Conservation (phyloP, 2,888 invertebrate species). For the Orthosia incerta region DNA sequence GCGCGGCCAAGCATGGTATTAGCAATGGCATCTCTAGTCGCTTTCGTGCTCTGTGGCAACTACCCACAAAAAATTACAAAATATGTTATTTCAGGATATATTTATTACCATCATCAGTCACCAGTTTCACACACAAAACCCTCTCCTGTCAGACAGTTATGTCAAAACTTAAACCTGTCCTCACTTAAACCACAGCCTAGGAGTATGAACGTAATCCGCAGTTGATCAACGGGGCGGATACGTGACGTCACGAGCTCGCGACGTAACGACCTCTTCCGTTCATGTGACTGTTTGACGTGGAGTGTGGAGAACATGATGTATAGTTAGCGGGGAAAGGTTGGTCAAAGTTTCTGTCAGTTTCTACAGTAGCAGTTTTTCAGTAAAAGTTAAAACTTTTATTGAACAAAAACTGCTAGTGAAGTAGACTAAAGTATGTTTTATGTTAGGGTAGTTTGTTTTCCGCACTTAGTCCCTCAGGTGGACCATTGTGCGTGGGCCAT, state of each 20-base stretch:
- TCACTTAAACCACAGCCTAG: conserved; percentile 60
- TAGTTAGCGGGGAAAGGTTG: not conserved
- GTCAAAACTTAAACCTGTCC: conserved; percentile 29
- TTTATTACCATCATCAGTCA: conserved; percentile 8
- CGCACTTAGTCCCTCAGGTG: no score
- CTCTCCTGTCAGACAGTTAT: not conserved
- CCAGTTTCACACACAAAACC: conserved; percentile 1
- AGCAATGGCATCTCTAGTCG: no score
- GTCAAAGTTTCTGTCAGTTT: not conserved
- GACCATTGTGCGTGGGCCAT: no score
- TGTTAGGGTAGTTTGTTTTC: no score
- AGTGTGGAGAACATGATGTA: conserved; percentile 36
- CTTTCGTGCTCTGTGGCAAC: no score
- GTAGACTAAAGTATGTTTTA: no score
- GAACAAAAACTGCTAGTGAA: no score
- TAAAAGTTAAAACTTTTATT: not conserved
- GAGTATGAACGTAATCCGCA: conserved; percentile 72
- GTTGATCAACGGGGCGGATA: conserved; percentile 75
- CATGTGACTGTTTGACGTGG: conserved; percentile 64
- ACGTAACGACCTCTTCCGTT: conserved; percentile 67
- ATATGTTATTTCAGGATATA: not conserved
- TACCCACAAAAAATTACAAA: no score
- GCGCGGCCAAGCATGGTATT: no score
- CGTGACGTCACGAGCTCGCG: conserved; percentile 72
- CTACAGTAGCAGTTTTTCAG: no score